Evolutionary conservation across 2,888 invertebrate genomes (phyloP).

Genomic region (Drosophila niveifrons): DNA sequence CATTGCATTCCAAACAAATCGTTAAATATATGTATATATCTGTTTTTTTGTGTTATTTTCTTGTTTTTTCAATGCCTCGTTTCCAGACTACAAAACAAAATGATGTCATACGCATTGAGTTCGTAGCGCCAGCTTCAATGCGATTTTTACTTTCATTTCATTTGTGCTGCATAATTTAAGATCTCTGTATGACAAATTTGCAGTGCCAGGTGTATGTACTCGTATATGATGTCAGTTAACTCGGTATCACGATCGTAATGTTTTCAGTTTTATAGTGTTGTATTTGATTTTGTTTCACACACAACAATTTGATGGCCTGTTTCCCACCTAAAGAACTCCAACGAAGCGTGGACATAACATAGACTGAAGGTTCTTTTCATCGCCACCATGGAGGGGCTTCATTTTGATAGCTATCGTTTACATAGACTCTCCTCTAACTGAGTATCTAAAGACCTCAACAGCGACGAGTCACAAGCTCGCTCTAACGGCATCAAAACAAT

Average conservation of each 20-base stretch:
- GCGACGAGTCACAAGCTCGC: constrained; percentile 45
- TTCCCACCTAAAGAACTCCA: constrained; percentile 57
- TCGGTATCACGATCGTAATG: constrained; percentile 22
- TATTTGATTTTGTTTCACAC: constrained; percentile 18
- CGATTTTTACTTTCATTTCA: constrained; percentile 74
- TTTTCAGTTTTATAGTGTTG: background rate
- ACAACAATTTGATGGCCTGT: constrained; percentile 31
- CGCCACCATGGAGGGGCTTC: constrained; percentile 11
- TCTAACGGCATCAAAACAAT: constrained; percentile 38
- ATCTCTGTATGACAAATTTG: constrained; percentile 45
- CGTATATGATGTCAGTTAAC: constrained; percentile 58
- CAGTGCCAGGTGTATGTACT: constrained; percentile 32
- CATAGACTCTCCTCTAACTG: background rate
- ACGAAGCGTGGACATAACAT: constrained; percentile 63
- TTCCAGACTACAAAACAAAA: constrained; percentile 64
- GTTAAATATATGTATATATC: constrained; percentile 15
- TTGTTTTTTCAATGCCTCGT: constrained; percentile 39
- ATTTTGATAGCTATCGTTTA: constrained; percentile 23
- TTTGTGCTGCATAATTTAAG: constrained; percentile 67
- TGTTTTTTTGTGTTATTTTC: constrained; percentile 18
- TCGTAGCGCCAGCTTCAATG: constrained; percentile 67
- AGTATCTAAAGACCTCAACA: constrained; percentile 22
- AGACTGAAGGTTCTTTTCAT: constrained; percentile 49
- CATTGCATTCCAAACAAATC: constrained; percentile 62
- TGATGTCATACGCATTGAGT: constrained; percentile 63